These are phyloP conservation scores for Diplolepis rosae DNA, from an alignment of 2,888 invertebrate genomes.

Conservation along the genomic window DNA sequence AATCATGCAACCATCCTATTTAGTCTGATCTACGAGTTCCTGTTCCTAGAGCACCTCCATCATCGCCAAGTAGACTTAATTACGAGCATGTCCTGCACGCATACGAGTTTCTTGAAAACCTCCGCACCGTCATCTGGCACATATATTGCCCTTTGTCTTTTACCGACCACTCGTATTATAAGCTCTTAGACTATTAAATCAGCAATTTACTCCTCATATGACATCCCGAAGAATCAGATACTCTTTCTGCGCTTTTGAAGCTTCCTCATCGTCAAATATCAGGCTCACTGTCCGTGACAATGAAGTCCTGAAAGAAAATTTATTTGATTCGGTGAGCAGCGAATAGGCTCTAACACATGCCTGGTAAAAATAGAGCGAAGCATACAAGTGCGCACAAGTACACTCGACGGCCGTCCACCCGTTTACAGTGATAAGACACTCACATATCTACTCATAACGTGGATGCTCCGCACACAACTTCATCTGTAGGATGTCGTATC, in stretches of 20 bases:
- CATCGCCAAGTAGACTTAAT: constrained; percentile 26
- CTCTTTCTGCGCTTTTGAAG: not conserved
- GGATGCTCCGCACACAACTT: not conserved
- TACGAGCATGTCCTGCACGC: constrained; percentile 27
- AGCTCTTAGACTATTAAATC: constrained; percentile 1
- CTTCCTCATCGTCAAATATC: constrained; percentile 12
- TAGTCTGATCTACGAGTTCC: constrained; percentile 29
- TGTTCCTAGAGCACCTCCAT: constrained; percentile 17
- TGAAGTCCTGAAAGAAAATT: constrained; percentile 55
- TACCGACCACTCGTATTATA: constrained; percentile 3
- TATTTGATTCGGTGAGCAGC: constrained; percentile 44
- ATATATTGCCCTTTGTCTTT: constrained; percentile 23
- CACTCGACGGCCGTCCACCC: constrained; percentile 27
- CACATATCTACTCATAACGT: not conserved
- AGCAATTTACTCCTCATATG: constrained; percentile 2
- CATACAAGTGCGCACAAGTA: constrained; percentile 26
- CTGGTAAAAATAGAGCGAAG: not conserved
- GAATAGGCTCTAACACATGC: constrained; percentile 17
- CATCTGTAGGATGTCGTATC: constrained; percentile 45
- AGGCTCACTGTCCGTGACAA: constrained; percentile 50
- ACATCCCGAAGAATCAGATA: constrained; percentile 1
- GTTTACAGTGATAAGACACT: not conserved
- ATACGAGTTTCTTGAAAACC: constrained; percentile 25
- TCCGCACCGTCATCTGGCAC: constrained; percentile 21
- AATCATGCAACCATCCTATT: constrained; percentile 28